phyloP scores from a whole-genome alignment of 2,113 vertebrate genomes.

The Daphoenositta chrysoptera region DNA sequence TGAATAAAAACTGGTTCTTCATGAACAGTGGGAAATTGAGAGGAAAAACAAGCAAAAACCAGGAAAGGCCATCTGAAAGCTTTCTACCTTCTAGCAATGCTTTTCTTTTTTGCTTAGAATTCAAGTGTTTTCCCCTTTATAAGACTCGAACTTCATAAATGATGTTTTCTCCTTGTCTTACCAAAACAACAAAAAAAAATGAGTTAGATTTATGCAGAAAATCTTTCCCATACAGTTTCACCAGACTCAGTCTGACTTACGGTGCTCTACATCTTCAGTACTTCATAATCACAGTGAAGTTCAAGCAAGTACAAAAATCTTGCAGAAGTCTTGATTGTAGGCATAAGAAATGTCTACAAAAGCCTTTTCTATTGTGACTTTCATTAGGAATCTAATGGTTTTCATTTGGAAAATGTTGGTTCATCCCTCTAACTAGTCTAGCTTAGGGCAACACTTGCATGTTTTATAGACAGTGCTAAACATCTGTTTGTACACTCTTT shows the following conservation, averaged over 20 bases:
- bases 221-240: neutral
- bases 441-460: neutral
- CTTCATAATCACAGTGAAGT: neutral
- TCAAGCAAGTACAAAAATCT: neutral
- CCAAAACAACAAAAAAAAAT: neutral
- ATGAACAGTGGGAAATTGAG: slow-evolving; percentile 1
- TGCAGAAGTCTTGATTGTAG: neutral
- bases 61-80: neutral
- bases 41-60: neutral
- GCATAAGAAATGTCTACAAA: neutral
- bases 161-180: neutral
- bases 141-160: neutral
- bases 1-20: slow-evolving; percentile 17
- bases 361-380: neutral
- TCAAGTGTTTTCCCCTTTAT: neutral
- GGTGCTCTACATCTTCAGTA: neutral
- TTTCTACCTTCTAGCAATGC: neutral
- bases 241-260: neutral
- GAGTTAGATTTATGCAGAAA: neutral
- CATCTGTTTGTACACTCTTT: neutral
- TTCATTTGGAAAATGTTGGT: neutral
- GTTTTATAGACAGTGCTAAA: neutral
- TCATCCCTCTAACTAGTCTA: neutral
- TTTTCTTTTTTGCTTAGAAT: neutral
- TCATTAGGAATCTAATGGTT: neutral